A percentile compares a stretch with the other conserved stretches of the same genome.
These are phyloP conservation scores for Phrynocephalus guinanensis DNA, from an alignment of 2,797 vertebrate species.

Conservation along the genomic window DNA sequence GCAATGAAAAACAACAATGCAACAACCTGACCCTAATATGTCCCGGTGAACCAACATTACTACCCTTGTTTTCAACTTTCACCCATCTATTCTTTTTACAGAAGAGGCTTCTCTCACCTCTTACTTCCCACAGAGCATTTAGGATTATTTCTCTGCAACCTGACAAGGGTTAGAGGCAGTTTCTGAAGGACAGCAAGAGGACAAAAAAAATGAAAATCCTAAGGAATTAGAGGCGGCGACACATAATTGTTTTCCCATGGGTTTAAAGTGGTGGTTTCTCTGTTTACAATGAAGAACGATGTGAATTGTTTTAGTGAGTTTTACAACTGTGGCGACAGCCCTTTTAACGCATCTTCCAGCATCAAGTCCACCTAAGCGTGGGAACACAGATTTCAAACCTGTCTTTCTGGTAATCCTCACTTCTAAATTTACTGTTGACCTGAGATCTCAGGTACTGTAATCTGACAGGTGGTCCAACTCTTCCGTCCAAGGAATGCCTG, in stretches of 20 bases:
- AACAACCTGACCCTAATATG: background rate
- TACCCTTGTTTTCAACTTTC: background rate
- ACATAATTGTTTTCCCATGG: slow-evolving; percentile 63
- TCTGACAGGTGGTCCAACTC: slow-evolving; percentile 52
- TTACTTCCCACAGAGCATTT: background rate
- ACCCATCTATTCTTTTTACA: background rate
- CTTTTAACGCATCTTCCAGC: background rate
- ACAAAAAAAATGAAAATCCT: slow-evolving; percentile 12
- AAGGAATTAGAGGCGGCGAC: slow-evolving; percentile 37
- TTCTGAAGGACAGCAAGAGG: slow-evolving; percentile 7
- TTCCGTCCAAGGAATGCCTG: slow-evolving; percentile 37
- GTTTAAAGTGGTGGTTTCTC: slow-evolving; percentile 68
- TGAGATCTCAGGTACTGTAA: slow-evolving; percentile 26
- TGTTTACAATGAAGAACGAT: slow-evolving; percentile 37
- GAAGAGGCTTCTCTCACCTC: background rate
- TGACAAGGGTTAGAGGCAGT: slow-evolving; percentile 20
- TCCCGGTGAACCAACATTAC: fast-evolving
- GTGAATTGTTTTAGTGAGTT: background rate
- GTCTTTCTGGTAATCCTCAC: slow-evolving; percentile 41
- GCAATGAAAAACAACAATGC: too few species aligned
- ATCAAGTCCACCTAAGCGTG: fast-evolving
- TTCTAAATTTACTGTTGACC: slow-evolving; percentile 58
- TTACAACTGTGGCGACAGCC: slow-evolving; percentile 19
- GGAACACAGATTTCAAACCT: slow-evolving; percentile 40
- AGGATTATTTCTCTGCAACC: background rate